Evolutionary conservation across 2,113 vertebrate species (phyloP).

Genomic region (Natator depressus): DNA sequence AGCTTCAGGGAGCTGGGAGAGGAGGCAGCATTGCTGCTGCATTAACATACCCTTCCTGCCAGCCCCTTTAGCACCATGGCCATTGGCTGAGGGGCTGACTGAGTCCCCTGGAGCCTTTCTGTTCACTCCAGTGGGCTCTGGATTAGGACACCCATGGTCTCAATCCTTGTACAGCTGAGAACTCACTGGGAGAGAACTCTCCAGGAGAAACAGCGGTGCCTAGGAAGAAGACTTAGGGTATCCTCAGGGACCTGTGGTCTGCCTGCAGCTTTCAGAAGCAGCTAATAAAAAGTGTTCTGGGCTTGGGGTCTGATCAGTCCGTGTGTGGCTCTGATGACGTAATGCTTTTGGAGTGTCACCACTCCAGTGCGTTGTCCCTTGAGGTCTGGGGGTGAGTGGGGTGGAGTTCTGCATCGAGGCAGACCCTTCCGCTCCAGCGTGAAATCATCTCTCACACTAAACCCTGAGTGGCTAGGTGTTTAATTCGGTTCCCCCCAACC

Average conservation of each 20-base stretch:
- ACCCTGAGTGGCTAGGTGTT: background rate
- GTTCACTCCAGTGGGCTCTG: background rate
- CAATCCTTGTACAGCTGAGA: no score
- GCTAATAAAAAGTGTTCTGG: background rate
- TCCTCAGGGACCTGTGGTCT: background rate
- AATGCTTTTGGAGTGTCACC: background rate
- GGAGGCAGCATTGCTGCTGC: no score
- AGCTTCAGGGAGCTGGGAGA: no score
- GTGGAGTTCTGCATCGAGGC: background rate
- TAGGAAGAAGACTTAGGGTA: background rate
- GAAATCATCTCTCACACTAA: background rate
- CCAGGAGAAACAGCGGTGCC: background rate
- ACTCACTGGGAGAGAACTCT: background rate
- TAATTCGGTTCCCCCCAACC: background rate
- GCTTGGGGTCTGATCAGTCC: background rate
- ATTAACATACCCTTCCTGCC: no score
- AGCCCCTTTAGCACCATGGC: no score
- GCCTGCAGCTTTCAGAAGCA: background rate
- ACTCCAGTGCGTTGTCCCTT: background rate
- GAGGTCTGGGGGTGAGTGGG: background rate
- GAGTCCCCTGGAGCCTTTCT: background rate
- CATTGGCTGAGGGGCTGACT: no score
- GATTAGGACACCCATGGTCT: background rate
- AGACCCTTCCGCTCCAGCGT: background rate
- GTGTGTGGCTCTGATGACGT: background rate